Evolutionary conservation across 2,797 vertebrate genomes (phyloP), one percentile per base, ranked within the genome.

Genomic region (Muscicapa comitata): DNA sequence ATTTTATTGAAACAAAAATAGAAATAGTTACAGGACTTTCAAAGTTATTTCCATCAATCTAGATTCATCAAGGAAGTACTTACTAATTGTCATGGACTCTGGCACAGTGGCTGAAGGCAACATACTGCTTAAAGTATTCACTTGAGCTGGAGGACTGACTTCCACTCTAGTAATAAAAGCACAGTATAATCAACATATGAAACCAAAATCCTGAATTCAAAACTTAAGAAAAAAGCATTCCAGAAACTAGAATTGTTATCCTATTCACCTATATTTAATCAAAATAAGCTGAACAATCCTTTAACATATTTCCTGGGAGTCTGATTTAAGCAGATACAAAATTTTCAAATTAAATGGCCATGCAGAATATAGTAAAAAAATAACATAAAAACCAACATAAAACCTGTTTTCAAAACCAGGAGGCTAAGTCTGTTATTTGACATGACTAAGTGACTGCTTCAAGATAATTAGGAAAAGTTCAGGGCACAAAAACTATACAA

Each of bases 21-120:
- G 35, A 54, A 77, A 40, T 62, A 78, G 14, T 29, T 87, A 73
- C 1, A 82, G 38, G 42, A 71, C 24, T 61, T 91, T 17, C 35
- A 68, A 74, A 89, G 45, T 21, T 74, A 74, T 83, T 68, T 80
- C 47, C 14, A 28, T 35, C 18, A 65, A 51, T 45, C 8, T 71
- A 92, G 53, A 65, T 9, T 37, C 18, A 65, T 42, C 61, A 59
- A 93, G 38, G 11, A 91, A 83, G 33, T 96, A 98, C 99, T 99
- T 97, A 99, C 99, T 98, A 67, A 99, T 97, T 45, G 99, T 99
- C 99, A 99, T 99, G 48, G 99, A 98, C 96, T 99, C 99, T 17
- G 99, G 98, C 90, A 99, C 97, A 14, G 97, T 97, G 74, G 98
- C 91, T 79, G 98, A 96, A 67, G 98, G 98, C 95, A 98, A 94